Conservation (phyloP, 2,888 invertebrate species). For the Sminthurinus aureus region DNA sequence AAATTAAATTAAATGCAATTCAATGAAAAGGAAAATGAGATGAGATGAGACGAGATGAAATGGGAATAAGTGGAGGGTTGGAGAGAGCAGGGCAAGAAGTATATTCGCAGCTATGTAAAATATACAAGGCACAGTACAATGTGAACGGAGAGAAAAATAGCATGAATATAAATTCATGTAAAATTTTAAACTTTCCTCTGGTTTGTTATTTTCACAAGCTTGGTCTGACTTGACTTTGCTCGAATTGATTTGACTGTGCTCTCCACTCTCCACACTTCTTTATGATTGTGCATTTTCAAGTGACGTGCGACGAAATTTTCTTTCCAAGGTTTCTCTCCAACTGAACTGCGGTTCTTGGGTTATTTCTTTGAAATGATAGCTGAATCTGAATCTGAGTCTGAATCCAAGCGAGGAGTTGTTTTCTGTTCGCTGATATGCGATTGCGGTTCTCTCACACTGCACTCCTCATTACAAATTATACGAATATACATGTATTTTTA, state of each 20-base stretch:
- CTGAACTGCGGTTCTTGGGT: too few relatives aligned
- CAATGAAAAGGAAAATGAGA: conserved; percentile 4
- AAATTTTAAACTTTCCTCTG: conserved; percentile 30
- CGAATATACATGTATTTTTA: conserved; percentile 21
- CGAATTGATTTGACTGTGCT: not conserved
- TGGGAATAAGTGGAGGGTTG: not conserved
- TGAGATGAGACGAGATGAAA: not conserved
- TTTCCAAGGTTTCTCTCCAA: conserved; percentile 1
- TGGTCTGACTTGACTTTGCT: too few relatives aligned
- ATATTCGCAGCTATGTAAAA: not conserved
- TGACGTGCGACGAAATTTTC: conserved; percentile 24
- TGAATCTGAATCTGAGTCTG: too few relatives aligned
- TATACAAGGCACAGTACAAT: too few relatives aligned
- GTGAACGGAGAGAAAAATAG: not conserved
- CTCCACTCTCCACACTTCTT: conserved; percentile 12
- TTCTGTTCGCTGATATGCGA: not conserved
- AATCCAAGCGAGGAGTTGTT: too few relatives aligned
- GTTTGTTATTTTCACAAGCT: not conserved
- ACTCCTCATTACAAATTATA: conserved; percentile 20
- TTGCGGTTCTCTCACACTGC: not conserved
- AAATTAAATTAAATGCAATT: not conserved
- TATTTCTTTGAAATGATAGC: too few relatives aligned
- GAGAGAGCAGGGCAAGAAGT: not conserved
- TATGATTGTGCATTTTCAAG: conserved; percentile 39
- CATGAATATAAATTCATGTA: not conserved